These are phyloP conservation scores for Oxygymnocypris stewartii DNA, from an alignment of 2,113 vertebrate genomes.

Conservation along the genomic window DNA sequence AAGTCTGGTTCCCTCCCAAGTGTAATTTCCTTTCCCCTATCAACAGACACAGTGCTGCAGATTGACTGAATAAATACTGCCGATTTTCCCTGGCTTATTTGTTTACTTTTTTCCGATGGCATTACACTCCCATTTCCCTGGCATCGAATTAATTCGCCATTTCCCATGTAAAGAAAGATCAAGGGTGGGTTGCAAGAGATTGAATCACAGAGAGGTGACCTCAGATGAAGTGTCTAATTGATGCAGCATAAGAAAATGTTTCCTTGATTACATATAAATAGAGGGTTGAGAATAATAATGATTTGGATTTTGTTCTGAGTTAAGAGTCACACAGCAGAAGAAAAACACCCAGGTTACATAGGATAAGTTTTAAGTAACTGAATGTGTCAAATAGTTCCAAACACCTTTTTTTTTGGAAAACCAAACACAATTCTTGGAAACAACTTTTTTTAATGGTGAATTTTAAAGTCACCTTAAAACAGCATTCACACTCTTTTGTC, in stretches of 20 bases:
- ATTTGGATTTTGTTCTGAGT: neutral
- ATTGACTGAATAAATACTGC: constrained; percentile 47
- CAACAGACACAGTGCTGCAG: constrained; percentile 46
- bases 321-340: too few relatives aligned
- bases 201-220: constrained; percentile 36
- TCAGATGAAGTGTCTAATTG: constrained; percentile 3
- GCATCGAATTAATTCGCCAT: constrained; percentile 52
- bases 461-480: neutral
- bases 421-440: neutral
- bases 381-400: neutral
- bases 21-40: constrained; percentile 59
- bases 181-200: constrained; percentile 38
- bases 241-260: neutral
- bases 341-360: neutral
- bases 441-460: neutral
- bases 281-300: constrained; percentile 1
- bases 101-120: constrained; percentile 52
- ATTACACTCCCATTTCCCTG: constrained; percentile 51
- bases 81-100: constrained; percentile 52
- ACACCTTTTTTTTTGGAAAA: neutral
- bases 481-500: neutral
- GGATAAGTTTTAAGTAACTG: constrained; percentile 13
- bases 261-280: constrained; percentile 39
- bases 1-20: constrained; percentile 58
- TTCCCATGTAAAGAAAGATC: constrained; percentile 40